Base-by-base conservation (phyloP, 2,797 vertebrate species). In the Corythornis leucogaster region DNA sequence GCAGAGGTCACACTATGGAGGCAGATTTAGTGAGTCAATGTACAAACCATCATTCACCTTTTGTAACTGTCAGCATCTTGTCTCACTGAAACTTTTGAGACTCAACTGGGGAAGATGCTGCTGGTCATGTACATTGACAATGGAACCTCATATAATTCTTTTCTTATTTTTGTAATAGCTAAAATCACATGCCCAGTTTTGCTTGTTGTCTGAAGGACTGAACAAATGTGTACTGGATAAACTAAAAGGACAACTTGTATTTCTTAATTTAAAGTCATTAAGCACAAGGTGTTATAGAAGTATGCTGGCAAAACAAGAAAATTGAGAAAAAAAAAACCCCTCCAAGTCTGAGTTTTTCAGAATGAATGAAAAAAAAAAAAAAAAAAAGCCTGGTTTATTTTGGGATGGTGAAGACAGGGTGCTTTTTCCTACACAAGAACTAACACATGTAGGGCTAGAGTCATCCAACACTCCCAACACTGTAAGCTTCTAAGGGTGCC, bases 81-180 rank as follows among this genome's bases (percentile, higher is more conserved):
- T 57, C 61, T 83, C 50, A 45, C 40, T 77, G 82, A 89, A 75
- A 55, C 68, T 89, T 93, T 30, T 73, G 86, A 94, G 70, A 92
- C 85, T 63, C 58, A 91, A 90, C 2, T 69, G 57, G 70, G 51
- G 87, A 95, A 96, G 96, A 90, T 18, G 11, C 12, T 89, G 28
- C 11, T 45, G 43, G 84, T 94, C 91, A 96, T 64, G 82, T 70
- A 64, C 25, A 82, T 6, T 64, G 85, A 90, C 79, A 95, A 75
- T 1, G 94, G 87, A 66, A 94, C 63, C 88, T 80, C 55, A 94
- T 54, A 81, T 75, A 66, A 57, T 22, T 57, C 15, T 58, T 71
- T 25, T 42, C 30, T 58, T 76, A 31, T 62, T 76, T 69, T 73
- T 6, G 0, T 57, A 81, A 76, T 8, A 87, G 55, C 15, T 66